Evolutionary conservation across 2,797 vertebrate genomes (phyloP).

Genomic region (Alcedo quadribrachys): DNA sequence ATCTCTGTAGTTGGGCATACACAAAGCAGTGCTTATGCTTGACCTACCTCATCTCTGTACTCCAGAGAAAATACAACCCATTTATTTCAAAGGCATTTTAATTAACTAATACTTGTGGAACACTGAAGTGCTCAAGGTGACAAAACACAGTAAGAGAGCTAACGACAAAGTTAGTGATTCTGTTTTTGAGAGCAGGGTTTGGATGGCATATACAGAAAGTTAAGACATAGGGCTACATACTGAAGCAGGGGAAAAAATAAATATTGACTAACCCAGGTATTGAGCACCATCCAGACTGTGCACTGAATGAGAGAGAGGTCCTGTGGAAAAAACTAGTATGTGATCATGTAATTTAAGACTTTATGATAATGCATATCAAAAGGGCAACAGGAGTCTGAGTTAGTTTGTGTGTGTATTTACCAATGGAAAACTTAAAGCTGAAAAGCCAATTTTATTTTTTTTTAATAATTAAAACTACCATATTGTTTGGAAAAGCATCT

Average conservation of each 20-base stretch:
- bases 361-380: conserved; percentile 10
- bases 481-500: background rate
- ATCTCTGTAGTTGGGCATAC: background rate
- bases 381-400: background rate
- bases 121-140: background rate
- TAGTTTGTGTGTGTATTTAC: background rate
- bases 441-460: background rate
- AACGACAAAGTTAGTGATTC: conserved; percentile 24
- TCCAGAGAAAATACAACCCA: background rate
- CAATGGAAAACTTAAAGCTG: background rate
- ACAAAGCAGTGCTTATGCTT: background rate
- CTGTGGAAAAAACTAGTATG: conserved; percentile 67
- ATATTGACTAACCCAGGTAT: conserved; percentile 65
- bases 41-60: background rate
- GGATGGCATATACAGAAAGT: conserved; percentile 29
- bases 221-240: conserved; percentile 39
- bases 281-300: conserved; percentile 71
- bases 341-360: conserved; percentile 54
- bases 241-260: conserved; percentile 67
- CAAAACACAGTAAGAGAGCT: conserved; percentile 28
- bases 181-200: conserved; percentile 13
- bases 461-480: background rate
- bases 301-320: conserved; percentile 66
- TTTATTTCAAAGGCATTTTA: background rate
- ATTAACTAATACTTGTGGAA: background rate